A percentile compares a stretch with the other conserved stretches of the same genome.
These are phyloP conservation scores for Saccopteryx bilineata DNA, from an alignment of 2,113 vertebrate genomes.

Conservation along the genomic window DNA sequence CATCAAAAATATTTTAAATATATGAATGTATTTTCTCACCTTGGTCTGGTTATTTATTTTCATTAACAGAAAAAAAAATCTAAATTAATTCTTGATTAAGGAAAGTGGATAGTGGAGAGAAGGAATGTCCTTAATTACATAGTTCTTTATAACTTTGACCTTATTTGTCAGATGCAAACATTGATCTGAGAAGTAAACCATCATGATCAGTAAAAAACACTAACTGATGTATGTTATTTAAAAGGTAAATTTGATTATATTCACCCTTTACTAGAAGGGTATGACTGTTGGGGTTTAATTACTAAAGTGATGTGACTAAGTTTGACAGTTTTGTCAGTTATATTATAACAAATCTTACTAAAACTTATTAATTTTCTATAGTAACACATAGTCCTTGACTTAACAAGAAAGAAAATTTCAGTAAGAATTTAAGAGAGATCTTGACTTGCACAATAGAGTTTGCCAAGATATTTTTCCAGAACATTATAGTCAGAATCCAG, in stretches of 20 bases:
- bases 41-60: neutral
- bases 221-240: conserved; percentile 1
- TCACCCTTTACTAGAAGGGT: neutral
- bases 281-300: conserved; percentile 34
- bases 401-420: neutral
- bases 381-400: conserved; percentile 18
- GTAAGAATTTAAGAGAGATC: neutral
- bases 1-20: neutral
- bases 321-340: conserved; percentile 33
- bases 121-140: conserved; percentile 34
- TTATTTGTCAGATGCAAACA: conserved; percentile 53
- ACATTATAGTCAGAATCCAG: neutral
- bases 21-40: neutral
- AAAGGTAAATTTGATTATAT: conserved; percentile 27
- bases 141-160: conserved; percentile 18
- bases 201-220: neutral
- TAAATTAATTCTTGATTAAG: conserved; percentile 23
- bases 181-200: conserved; percentile 50
- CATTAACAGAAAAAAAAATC: conserved; percentile 8
- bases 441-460: neutral
- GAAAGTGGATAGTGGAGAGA: neutral
- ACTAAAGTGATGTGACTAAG: conserved; percentile 40
- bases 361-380: conserved; percentile 46
- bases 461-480: neutral
- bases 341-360: conserved; percentile 1